A percentile compares a stretch with the other conserved stretches of the same genome.
Conservation (phyloP, 2,113 vertebrate genomes). For the Delphinapterus leucas region DNA sequence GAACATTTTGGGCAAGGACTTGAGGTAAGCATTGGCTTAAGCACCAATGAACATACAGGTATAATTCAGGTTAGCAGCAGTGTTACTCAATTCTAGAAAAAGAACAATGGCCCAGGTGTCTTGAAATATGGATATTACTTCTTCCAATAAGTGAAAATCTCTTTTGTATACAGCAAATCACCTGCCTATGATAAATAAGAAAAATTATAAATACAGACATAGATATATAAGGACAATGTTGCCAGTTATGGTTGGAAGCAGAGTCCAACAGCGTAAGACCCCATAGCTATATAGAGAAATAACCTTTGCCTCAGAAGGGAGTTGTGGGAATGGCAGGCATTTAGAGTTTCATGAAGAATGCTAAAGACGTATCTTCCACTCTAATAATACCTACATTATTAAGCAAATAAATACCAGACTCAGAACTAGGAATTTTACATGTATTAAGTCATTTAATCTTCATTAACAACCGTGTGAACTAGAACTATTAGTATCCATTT, state of each 20-base stretch:
- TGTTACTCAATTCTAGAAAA: neutral
- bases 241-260: neutral
- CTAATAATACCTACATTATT: neutral
- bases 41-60: neutral
- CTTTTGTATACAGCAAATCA: neutral
- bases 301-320: neutral
- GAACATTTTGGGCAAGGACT: neutral
- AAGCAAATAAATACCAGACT: neutral
- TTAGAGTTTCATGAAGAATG: neutral
- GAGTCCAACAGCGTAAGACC: neutral
- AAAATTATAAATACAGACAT: neutral
- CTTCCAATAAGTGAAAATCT: neutral
- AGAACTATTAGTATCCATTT: neutral
- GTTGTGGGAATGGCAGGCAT: neutral
- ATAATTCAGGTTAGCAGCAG: neutral
- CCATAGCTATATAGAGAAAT: neutral
- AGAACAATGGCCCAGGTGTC: neutral
- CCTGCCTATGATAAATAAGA: neutral
- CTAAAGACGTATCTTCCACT: neutral
- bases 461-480: neutral
- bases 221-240: neutral
- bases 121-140: neutral
- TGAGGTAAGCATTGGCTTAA: neutral
- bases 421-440: neutral
- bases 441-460: neutral